Evolutionary conservation across 92 coral and sea anemone genomes (phyloP), one percentile per base, ranked within the genome.

Genomic region (Pocillopora grandis): DNA sequence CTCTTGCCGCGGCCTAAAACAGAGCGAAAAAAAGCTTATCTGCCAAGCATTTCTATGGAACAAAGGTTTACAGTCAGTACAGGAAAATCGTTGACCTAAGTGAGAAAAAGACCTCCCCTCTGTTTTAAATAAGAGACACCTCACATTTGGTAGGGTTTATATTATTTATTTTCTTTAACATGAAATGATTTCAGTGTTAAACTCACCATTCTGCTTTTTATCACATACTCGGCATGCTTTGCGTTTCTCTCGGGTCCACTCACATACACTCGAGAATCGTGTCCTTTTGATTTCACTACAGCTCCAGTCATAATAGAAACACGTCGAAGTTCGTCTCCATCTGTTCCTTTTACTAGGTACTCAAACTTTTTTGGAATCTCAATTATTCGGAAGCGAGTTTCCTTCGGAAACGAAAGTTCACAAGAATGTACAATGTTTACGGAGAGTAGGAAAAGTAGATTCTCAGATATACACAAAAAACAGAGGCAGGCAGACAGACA

Each of bases 241-340:
- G 58, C 76, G 13, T 31, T 31, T n/a, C 70, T 80, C 76, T 57
- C 27, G 12, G 12, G 57, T 18, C 84, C 84, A 5, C 66, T 68
- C 18, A 80, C 35, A 20, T 35, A 80, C 66, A 80, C 27, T 13
- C 36, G 17, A 31, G n/a, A 76, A 19, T 23, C 84, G 7, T 3
- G 49, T 17, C 13, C 76, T n/a, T 10, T 17, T 27, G 21, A 13
- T 21, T 20, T 80, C 58, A 80, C 84, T n/a, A 18, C 67, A 31
- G 84, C 84, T 13, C 84, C 84, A 18, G 76, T 55, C 10, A 80
- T 6, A 58, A 76, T 80, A 66, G 76, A 67, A 12, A 80, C 84
- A 56, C 3, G 56, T 80, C 66, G 84, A 80, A 80, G 84, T 10
- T 67, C 35, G 76, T 80, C 84, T 56, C 84, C 84, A 21, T 76